phyloP scores from a whole-genome alignment of 2,113 vertebrate species.

The Rynchops niger region DNA sequence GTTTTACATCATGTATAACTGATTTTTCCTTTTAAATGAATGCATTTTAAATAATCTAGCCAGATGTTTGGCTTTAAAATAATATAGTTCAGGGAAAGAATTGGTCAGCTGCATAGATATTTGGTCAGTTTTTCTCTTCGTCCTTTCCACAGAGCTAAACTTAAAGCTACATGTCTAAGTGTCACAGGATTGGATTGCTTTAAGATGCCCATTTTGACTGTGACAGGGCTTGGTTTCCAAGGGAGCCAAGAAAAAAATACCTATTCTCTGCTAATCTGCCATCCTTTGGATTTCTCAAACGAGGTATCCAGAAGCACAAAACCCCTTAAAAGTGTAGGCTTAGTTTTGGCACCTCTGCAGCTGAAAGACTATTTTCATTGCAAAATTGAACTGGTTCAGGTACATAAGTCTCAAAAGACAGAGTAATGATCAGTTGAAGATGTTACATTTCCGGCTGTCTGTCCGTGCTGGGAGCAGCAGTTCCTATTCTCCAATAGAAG shows the following conservation, averaged over 20 bases:
- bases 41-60: not conserved
- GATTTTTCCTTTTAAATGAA: not conserved
- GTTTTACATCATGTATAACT: not conserved
- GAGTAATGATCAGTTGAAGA: not conserved
- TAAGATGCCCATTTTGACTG: not conserved
- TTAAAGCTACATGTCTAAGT: not conserved
- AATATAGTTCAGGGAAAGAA: not conserved
- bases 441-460: not conserved
- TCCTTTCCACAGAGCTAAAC: not conserved
- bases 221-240: not conserved
- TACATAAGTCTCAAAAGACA: not conserved
- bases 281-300: not conserved
- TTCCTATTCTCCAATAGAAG: not conserved
- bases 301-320: not conserved
- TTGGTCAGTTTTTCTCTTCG: not conserved
- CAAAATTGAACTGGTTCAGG: not conserved
- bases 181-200: not conserved
- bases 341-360: not conserved
- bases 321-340: not conserved
- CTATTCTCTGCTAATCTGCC: not conserved
- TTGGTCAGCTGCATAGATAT: not conserved
- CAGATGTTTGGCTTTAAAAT: not conserved
- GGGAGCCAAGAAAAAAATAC: not conserved
- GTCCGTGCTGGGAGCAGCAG: not conserved
- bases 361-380: not conserved